These are phyloP conservation scores for Idaea biselata DNA, from an alignment of 2,888 invertebrate species.

Conservation along the genomic window DNA sequence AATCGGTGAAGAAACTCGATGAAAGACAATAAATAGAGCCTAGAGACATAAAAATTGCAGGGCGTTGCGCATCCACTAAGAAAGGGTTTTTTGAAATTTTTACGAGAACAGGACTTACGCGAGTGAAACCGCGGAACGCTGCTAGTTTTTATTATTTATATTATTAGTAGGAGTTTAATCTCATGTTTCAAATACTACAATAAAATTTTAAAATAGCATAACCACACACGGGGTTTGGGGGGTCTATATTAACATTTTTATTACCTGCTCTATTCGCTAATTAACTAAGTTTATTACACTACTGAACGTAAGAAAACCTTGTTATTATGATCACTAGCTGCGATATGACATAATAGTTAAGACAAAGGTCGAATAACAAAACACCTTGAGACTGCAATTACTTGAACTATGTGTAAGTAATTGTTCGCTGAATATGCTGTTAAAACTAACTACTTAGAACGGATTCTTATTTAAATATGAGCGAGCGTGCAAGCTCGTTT, in stretches of 20 bases:
- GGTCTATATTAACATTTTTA: background rate
- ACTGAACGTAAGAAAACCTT: conserved; percentile 1
- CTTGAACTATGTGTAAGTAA: background rate
- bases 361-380: conserved; percentile 23
- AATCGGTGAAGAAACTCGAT: too few species aligned
- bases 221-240: background rate
- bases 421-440: background rate
- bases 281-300: conserved; percentile 1
- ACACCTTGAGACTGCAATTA: conserved; percentile 27
- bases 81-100: too few species aligned
- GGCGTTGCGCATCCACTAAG: too few species aligned
- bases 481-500: too few species aligned
- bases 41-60: too few species aligned
- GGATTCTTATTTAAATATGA: conserved; percentile 8
- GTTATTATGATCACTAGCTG: conserved; percentile 14
- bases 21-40: too few species aligned
- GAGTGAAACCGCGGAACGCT: too few species aligned
- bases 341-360: conserved; percentile 18
- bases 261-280: background rate
- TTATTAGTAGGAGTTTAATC: too few species aligned
- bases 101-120: too few species aligned
- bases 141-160: too few species aligned
- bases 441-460: conserved; percentile 7
- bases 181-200: background rate
- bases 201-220: background rate